These are phyloP conservation scores for Tetramorium alpestre DNA, from an alignment of 1,140 invertebrate genomes.

Conservation along the genomic window DNA sequence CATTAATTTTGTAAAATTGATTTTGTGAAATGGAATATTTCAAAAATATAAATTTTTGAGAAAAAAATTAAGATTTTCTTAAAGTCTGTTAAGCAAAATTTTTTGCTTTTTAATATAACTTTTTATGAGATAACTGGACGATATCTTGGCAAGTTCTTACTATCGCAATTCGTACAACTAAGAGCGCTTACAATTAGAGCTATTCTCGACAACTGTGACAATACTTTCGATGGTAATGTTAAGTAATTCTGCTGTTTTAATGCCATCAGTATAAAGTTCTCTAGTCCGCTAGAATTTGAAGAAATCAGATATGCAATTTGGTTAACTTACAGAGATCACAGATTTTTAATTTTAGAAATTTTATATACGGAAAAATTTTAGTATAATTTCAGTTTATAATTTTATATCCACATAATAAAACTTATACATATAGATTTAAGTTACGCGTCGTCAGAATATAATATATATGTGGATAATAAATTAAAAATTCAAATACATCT, in stretches of 20 bases:
- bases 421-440: not conserved
- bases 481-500: not conserved
- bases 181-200: conserved; percentile 1
- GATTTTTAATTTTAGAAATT: not conserved
- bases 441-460: not conserved
- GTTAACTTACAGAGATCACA: not conserved
- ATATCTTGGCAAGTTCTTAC: conserved; percentile 28
- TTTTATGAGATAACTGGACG: conserved; percentile 56
- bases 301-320: not conserved
- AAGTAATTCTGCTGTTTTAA: conserved; percentile 41
- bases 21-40: not conserved
- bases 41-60: not conserved
- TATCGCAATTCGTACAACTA: conserved; percentile 61
- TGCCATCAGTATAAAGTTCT: conserved; percentile 52
- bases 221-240: conserved; percentile 36
- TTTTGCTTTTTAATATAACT: conserved; percentile 46
- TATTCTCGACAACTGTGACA: conserved; percentile 71
- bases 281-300: not conserved
- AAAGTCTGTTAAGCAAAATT: conserved; percentile 38
- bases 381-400: not conserved
- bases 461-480: not conserved
- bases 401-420: not conserved
- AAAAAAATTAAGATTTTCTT: not conserved
- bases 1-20: not conserved
- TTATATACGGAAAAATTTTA: not conserved